Percentiles rank a stretch among this genome's conserved stretches.
phyloP scores from a whole-genome alignment of 1,140 invertebrate species.

The Euura saliciscinereae region DNA sequence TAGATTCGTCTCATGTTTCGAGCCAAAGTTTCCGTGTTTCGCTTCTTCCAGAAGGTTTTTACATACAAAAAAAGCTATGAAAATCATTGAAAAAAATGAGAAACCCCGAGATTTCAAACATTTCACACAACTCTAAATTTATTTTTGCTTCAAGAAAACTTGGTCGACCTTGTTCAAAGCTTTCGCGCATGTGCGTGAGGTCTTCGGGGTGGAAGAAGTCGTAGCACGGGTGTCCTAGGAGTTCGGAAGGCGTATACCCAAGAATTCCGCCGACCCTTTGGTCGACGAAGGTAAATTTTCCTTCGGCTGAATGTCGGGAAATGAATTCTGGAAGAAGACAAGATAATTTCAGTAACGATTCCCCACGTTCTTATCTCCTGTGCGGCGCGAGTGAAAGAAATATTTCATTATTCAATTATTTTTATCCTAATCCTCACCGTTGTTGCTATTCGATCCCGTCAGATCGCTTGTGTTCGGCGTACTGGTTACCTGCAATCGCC shows the following conservation, averaged over 20 bases:
- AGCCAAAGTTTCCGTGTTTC: constrained; percentile 15
- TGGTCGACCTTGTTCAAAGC: constrained; percentile 88
- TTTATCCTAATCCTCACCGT: constrained; percentile 44
- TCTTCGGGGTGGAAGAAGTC: constrained; percentile 98
- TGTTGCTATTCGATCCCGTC: constrained; percentile 81
- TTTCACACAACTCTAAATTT: no score
- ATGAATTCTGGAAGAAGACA: constrained; percentile 79
- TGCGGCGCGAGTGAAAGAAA: no score
- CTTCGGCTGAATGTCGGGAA: constrained; percentile 91
- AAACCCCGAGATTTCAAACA: no score
- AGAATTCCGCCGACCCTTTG: constrained; percentile 90
- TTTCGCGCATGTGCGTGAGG: constrained; percentile 95
- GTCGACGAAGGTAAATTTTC: constrained; percentile 98
- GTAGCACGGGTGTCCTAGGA: constrained; percentile 93
- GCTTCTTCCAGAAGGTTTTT: background rate
- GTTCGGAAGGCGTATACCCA: constrained; percentile 91
- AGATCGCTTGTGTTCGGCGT: constrained; percentile 92
- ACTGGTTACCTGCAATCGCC: constrained; percentile 93
- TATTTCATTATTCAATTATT: background rate
- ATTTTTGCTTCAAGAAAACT: background rate
- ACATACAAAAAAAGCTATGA: background rate
- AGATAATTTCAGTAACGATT: constrained; percentile 14
- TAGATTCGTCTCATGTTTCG: no score
- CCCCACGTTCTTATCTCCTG: no score
- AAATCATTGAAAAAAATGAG: no score